phyloP scores from a whole-genome alignment of 2,113 vertebrate genomes.

The Cyprinus carpio region DNA sequence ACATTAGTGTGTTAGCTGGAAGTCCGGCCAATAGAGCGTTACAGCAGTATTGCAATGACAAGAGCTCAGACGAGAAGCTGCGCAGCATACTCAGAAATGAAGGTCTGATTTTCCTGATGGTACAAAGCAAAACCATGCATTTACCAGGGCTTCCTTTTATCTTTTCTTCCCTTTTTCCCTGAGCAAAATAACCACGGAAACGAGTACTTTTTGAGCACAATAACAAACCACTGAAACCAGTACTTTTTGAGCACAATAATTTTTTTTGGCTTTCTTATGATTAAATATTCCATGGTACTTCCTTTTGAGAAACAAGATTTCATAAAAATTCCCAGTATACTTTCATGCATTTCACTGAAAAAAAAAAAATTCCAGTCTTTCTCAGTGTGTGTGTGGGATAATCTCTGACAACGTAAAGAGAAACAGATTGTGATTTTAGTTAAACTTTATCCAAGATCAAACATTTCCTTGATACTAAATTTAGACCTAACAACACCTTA shows the following conservation, averaged over 20 bases:
- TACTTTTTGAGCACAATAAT: background rate
- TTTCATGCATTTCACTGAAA: background rate
- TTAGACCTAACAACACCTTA: background rate
- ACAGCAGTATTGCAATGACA: no score
- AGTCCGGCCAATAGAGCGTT: no score
- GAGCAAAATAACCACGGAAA: no score
- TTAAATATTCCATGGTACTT: background rate
- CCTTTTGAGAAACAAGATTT: background rate
- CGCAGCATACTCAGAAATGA: background rate
- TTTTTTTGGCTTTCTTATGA: background rate
- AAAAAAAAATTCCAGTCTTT: background rate
- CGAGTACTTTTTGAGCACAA: background rate
- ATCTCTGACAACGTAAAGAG: background rate
- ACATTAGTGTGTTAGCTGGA: background rate
- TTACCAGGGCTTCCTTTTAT: background rate
- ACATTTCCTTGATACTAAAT: background rate
- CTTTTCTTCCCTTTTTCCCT: background rate
- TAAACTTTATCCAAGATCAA: slow-evolving; percentile 13
- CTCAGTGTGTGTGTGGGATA: no score
- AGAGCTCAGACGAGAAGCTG: background rate
- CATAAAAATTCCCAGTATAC: background rate
- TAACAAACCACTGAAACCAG: no score
- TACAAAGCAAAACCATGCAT: background rate
- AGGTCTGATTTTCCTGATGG: background rate
- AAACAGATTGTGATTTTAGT: background rate